A percentile compares a stretch with the other conserved stretches of the same genome.
Conservation (phyloP, 1,140 invertebrate genomes). For the Tachypleus tridentatus region DNA sequence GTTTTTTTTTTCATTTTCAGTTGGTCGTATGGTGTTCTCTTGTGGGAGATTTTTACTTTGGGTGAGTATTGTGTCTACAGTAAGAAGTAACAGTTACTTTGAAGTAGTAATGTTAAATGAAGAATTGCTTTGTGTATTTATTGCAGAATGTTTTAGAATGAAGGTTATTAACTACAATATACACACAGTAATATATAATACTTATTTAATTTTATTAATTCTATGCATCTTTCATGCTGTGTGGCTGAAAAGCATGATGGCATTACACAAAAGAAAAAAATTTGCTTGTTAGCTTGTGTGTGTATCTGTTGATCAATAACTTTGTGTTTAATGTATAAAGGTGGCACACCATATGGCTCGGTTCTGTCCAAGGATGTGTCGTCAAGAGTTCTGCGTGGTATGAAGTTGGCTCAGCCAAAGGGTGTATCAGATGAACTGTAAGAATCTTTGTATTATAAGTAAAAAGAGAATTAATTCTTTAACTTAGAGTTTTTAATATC, state of each 20-base stretch:
- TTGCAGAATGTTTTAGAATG: too few relatives aligned
- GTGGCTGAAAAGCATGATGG: too few relatives aligned
- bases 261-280: too few relatives aligned
- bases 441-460: conserved; percentile 5
- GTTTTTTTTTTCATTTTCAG: conserved; percentile 3
- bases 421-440: conserved; percentile 54
- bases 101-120: too few relatives aligned
- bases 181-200: too few relatives aligned
- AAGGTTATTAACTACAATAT: too few relatives aligned
- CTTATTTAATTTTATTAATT: too few relatives aligned
- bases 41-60: conserved; percentile 69
- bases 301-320: too few relatives aligned
- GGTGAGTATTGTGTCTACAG: conserved; percentile 32
- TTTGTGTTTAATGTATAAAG: conserved; percentile 23
- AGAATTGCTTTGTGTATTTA: too few relatives aligned
- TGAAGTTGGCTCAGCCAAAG: conserved; percentile 53
- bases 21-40: conserved; percentile 64
- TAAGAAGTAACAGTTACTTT: background rate
- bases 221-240: too few relatives aligned
- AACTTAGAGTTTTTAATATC: background rate
- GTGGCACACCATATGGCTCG: conserved; percentile 60
- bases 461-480: background rate
- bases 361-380: conserved; percentile 49
- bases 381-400: conserved; percentile 49
- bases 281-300: too few relatives aligned